Base-by-base conservation (phyloP, 2,888 invertebrate genomes). In the Hyalella azteca region DNA sequence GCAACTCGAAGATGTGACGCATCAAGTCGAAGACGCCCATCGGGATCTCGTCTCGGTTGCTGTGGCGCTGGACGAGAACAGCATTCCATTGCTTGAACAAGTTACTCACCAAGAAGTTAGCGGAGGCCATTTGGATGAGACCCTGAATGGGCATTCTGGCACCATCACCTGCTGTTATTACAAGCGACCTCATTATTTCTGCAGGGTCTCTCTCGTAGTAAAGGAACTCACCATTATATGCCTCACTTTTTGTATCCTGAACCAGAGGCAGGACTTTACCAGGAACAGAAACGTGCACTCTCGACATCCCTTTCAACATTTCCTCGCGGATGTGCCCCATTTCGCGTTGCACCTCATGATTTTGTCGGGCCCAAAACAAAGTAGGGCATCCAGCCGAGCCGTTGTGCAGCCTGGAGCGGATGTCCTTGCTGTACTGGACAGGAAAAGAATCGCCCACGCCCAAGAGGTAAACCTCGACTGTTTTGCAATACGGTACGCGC, bases 351-450 rank as follows among this genome's bases (percentile, higher is more conserved):
- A n/a, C 73, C 22, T 66, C 32, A 9, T n/a, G 19, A 5, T 9
- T 26, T 11, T 41, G 11, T 26, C 54, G 60, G 19, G 39, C 79
- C 82, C 82, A 82, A 49, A 80, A 82, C 15, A 82, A 48, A 45
- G 82, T 41, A n/a, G 82, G 82, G 22, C 79, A 11, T 32, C 78
- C 80, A 2, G 82, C 40, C 48, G 50, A 79, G 3, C 79, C 81
- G 66, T 78, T 81, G 50, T 81, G 81, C 9, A 81, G 76, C 36
- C 73, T 54, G 29, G 81, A 81, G 7, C 81, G 73, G 32, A 81
- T 81, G 29, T 77, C 49, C 7, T 79, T 41, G 32, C 81, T 81
- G 75, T 79, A 81, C 36, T 81, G 7, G 2, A 81, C 81, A 15
- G 81, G 81, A 45, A 81, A 81, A 22, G 32, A 11, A 15, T 75